Evolutionary conservation across 1,140 invertebrate species (phyloP), one percentile per base, ranked within the genome.

Genomic region (Anoplophora glabripennis): DNA sequence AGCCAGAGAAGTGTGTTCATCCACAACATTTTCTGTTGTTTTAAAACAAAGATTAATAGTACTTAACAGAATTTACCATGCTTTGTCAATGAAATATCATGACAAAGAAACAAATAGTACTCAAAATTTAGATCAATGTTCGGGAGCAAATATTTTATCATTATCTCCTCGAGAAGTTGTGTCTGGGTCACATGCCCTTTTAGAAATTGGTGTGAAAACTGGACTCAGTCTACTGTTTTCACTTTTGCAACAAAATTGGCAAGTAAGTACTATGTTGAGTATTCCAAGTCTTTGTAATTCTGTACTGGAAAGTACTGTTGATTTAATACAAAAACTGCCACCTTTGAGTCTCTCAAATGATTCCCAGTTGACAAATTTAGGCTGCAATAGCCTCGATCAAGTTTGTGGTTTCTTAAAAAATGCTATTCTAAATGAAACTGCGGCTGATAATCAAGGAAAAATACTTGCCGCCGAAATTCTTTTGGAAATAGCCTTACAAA

Each of bases 191-290:
- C 77, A 84, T 70, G 82, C 81, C 11, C 70, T 87, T n/a, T 69
- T 87, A 47, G 84, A 86, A 75, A 78, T 87, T 57, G 84, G 84
- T 2, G 81, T 87, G 0, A 80, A 80, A 72, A 85, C 85, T 53
- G 84, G 84, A 11, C 74, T 87, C 7, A 83, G 79, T 59, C 72
- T 87, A 46, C 59, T 87, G 11, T 86, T 87, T 72, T 79, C 83
- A 12, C 66, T 87, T 9, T 71, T 87, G 18, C 72, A 75, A 59
- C 83, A 86, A 67, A 86, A 83, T 68, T 86, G 84, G 84, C 71
- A 78, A 72, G 65, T 64, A 55, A 72, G 71, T 57, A 66, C 49
- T 15, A 65, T 71, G 36, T 44, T 73, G 48, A 75, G 72, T 21
- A 66, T 68, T 35, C 70, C 76, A 33, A 77, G 75, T 44, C 66